Evolutionary conservation across 2,113 vertebrate genomes (phyloP), one percentile per base, ranked within the genome.

Genomic region (Pachypanchax playfairii): DNA sequence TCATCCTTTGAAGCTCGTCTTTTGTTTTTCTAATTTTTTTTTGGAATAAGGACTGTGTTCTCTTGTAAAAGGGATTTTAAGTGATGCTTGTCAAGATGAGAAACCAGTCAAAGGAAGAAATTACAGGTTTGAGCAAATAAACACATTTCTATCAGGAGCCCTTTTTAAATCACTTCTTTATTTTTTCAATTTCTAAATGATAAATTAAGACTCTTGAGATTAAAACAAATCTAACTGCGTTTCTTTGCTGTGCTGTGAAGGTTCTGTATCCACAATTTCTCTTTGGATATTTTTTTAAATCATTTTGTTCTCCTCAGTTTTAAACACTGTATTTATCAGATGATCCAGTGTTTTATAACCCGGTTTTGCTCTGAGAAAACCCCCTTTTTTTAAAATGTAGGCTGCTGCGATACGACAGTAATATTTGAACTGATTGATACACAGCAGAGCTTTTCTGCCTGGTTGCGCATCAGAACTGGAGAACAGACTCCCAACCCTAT

Each of bases 341-440:
- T 51, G 36, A n/a, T 15, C 20, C 29, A 2, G 21, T 62, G 1
- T 43, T 43, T 52, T 10, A 28, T 44, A 63, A 20, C 28, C 51
- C 13, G 1, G 15, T n/a, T 22, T 13, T 55, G 57, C 36, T 51
- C 18, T 0, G 36, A 38, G 41, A 38, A 68, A 58, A 52, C 22
- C 7, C 46, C 39, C 48, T 41, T 57, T 72, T 51, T 41, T 57
- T 72, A 36, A 71, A 52, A 58, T 66, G 31, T 24, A 24, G 36
- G 55, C 60, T 57, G 10, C 36, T 48, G 67, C 55, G 36, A 65
- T 60, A 56, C 49, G 47, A 60, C 62, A 64, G 66, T 79, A 44
- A 73, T 55, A 70, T 54, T 36, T 1, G 65, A 65, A 44, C 65
- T 69, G 70, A 87, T 69, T 79, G 80, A 79, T 80, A 67, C 65